phyloP scores from a whole-genome alignment of 2,113 vertebrate species.

The Anguilla japonica region DNA sequence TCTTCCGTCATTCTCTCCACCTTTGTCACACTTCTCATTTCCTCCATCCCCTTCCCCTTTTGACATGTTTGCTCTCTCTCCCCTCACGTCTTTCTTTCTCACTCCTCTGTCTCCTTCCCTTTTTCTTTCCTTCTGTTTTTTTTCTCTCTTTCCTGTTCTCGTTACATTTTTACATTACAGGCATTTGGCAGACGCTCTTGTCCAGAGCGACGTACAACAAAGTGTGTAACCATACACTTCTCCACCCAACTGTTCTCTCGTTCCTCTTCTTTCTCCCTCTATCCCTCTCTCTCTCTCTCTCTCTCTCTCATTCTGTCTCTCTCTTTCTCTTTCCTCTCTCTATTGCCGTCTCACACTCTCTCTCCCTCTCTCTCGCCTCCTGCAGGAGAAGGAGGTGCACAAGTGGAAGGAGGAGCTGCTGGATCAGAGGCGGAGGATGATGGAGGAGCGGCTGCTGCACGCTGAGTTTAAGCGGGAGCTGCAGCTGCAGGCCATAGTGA shows the following conservation, averaged over 20 bases:
- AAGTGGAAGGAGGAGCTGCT: constrained; percentile 97
- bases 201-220: too few relatives aligned
- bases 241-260: not conserved
- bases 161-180: too few relatives aligned
- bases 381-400: constrained; percentile 92
- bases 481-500: constrained; percentile 96
- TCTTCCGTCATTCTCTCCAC: not conserved
- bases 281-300: not conserved
- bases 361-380: not conserved
- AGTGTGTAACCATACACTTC: too few relatives aligned
- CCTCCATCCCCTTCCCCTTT: too few relatives aligned
- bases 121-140: not conserved
- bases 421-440: constrained; percentile 93
- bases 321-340: not conserved
- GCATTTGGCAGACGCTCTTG: too few relatives aligned
- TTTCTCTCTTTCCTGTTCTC: not conserved
- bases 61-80: too few relatives aligned
- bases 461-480: constrained; percentile 95
- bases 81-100: not conserved
- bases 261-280: not conserved
- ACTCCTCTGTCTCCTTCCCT: not conserved
- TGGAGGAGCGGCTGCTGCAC: constrained; percentile 96
- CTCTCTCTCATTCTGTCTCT: not conserved
- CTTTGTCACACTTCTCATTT: too few relatives aligned
- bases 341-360: too few relatives aligned